Percentiles rank a stretch among this genome's conserved stretches.
Evolutionary conservation across 2,113 vertebrate genomes (phyloP).

Genomic region (Notechis scutatus): DNA sequence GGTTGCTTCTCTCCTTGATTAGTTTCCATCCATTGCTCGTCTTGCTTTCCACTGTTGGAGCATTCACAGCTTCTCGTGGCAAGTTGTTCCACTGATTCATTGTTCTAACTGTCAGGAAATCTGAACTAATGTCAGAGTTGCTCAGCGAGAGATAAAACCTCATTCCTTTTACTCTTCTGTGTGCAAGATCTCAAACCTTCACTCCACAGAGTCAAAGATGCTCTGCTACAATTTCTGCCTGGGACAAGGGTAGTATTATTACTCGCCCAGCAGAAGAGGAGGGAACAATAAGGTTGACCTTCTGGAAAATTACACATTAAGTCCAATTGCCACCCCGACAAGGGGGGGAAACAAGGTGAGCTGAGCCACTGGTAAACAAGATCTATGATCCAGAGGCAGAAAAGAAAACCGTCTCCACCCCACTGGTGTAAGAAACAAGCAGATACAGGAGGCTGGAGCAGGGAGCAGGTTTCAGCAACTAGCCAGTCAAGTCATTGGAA

Average conservation of each 20-base stretch:
- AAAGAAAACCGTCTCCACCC: slow-evolving; percentile 63
- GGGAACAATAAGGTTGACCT: slow-evolving; percentile 55
- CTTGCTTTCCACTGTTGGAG: no score
- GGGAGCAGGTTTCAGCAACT: slow-evolving; percentile 28
- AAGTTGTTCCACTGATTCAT: no score
- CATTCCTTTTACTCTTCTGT: slow-evolving; percentile 43
- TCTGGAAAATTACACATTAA: slow-evolving; percentile 56
- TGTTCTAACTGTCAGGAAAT: no score
- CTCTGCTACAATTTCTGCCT: background rate
- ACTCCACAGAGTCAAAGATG: slow-evolving; percentile 2
- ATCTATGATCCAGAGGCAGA: slow-evolving; percentile 54
- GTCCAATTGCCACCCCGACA: slow-evolving; percentile 47
- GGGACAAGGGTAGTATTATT: slow-evolving; percentile 57
- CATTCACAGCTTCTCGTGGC: no score
- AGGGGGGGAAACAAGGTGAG: slow-evolving; percentile 46
- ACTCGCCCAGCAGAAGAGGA: slow-evolving; percentile 40
- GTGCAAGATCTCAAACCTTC: slow-evolving; percentile 44
- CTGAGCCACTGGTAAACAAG: slow-evolving; percentile 60
- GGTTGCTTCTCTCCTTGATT: no score
- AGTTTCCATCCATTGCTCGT: no score
- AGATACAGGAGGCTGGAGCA: slow-evolving; percentile 40
- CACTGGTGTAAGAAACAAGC: slow-evolving; percentile 47
- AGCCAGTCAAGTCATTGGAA: slow-evolving; percentile 33
- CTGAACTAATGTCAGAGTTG: background rate
- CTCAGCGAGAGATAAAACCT: background rate